These are phyloP conservation scores for Ylistrum balloti DNA, from an alignment of 1,140 invertebrate species.

Conservation along the genomic window DNA sequence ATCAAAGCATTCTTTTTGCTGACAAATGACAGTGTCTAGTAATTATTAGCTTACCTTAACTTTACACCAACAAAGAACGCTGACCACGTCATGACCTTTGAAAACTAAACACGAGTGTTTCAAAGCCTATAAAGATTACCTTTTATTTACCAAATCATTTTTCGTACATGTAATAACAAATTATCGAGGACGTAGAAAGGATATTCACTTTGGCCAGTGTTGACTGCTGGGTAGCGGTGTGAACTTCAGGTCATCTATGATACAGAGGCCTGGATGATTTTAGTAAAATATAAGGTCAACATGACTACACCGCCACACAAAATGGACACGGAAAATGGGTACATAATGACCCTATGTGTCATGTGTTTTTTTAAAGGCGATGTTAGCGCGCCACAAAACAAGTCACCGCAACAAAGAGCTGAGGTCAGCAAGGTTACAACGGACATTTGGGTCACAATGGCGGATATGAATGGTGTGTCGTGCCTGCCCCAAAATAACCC, in stretches of 20 bases:
- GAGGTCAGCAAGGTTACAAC: constrained; percentile 2
- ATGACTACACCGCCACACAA: not conserved
- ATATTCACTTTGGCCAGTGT: too few relatives aligned
- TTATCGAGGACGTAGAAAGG: too few relatives aligned
- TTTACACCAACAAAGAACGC: too few relatives aligned
- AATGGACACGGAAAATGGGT: not conserved
- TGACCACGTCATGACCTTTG: too few relatives aligned
- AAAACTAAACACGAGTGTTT: too few relatives aligned
- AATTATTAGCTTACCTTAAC: too few relatives aligned
- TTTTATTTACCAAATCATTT: too few relatives aligned
- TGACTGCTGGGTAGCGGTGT: constrained; percentile 3
- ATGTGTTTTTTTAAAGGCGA: not conserved
- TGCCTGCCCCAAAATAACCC: not conserved
- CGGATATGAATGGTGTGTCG: not conserved
- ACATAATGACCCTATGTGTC: not conserved
- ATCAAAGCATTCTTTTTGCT: too few relatives aligned
- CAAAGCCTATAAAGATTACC: too few relatives aligned
- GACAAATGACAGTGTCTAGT: too few relatives aligned
- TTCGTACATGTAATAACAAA: too few relatives aligned
- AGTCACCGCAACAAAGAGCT: constrained; percentile 24
- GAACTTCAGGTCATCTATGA: not conserved
- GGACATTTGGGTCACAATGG: not conserved
- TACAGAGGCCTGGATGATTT: not conserved
- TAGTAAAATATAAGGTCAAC: not conserved
- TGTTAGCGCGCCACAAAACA: constrained; percentile 31